These are phyloP conservation scores for Mimachlamys varia DNA, from an alignment of 2,888 invertebrate genomes.

Conservation along the genomic window DNA sequence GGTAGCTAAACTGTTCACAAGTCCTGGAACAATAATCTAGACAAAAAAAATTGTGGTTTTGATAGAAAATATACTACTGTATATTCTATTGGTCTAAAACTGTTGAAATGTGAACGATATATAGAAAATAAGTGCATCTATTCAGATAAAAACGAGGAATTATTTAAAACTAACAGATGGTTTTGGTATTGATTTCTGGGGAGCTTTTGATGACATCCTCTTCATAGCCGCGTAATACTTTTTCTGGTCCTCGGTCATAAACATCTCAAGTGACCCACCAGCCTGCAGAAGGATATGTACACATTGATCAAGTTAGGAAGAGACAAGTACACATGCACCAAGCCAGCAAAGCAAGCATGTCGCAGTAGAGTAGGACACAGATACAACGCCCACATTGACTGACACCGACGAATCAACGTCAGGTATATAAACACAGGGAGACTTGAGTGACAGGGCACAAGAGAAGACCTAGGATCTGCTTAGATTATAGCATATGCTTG, in stretches of 20 bases:
- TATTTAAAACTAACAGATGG: conserved; percentile 89
- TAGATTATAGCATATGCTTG: conserved; percentile 15
- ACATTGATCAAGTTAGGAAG: not conserved
- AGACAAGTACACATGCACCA: conserved; percentile 31
- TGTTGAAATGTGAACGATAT: not conserved
- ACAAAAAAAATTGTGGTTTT: not conserved
- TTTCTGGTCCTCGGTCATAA: conserved; percentile 99
- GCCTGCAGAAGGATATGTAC: conserved; percentile 64
- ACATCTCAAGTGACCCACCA: conserved; percentile 98
- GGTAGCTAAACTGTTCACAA: not conserved
- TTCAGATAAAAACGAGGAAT: conserved; percentile 34
- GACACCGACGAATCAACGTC: conserved; percentile 39
- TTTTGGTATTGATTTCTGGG: conserved; percentile 98
- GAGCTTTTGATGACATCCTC: conserved; percentile 99
- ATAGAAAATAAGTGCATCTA: not conserved
- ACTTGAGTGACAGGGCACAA: conserved; percentile 10
- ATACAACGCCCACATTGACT: not conserved
- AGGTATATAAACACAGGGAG: conserved; percentile 49
- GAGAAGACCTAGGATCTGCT: conserved; percentile 35
- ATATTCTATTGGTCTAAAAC: not conserved
- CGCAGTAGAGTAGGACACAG: not conserved
- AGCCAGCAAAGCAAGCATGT: conserved; percentile 25
- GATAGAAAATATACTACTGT: not conserved
- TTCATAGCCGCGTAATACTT: conserved; percentile 99
- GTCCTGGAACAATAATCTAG: not conserved